These are phyloP conservation scores for Botia almorhae DNA, from an alignment of 2,797 vertebrate genomes.

Conservation along the genomic window DNA sequence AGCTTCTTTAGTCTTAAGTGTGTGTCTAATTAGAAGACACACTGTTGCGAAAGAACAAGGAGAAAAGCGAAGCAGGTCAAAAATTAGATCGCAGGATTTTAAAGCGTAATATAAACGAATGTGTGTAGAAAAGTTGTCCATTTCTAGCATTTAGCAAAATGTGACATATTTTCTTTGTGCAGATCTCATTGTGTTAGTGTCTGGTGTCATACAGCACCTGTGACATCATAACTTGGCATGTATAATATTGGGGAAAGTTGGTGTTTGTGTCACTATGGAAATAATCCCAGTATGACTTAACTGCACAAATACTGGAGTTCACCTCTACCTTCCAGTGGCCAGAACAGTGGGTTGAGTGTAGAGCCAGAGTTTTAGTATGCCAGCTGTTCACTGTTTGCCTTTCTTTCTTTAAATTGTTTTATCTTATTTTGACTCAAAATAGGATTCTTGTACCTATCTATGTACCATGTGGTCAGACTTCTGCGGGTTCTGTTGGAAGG, in stretches of 20 bases:
- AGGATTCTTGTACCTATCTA: constrained; percentile 16
- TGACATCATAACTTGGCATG: too few relatives aligned
- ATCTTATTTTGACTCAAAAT: constrained; percentile 19
- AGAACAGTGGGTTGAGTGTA: constrained; percentile 3
- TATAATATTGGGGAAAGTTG: too few relatives aligned
- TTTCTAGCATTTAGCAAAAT: background rate
- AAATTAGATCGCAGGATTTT: background rate
- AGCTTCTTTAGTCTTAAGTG: constrained; percentile 71
- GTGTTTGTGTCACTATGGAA: too few relatives aligned
- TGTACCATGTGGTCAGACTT: constrained; percentile 29
- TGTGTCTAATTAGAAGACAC: constrained; percentile 77
- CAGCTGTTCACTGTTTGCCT: constrained; percentile 46
- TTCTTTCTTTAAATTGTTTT: background rate
- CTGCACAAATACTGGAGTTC: too few relatives aligned
- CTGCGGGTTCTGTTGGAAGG: constrained; percentile 37
- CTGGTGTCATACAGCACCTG: too few relatives aligned
- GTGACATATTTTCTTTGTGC: background rate
- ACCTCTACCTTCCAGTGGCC: background rate
- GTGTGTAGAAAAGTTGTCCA: background rate
- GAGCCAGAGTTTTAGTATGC: constrained; percentile 27
- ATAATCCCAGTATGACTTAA: too few relatives aligned
- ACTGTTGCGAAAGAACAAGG: constrained; percentile 47
- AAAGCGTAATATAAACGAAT: background rate
- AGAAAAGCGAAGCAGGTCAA: constrained; percentile 25
- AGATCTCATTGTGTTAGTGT: too few relatives aligned